Evolutionary conservation across 2,113 vertebrate species (phyloP), one percentile per base, ranked within the genome.

Genomic region (Tetrax tetrax): DNA sequence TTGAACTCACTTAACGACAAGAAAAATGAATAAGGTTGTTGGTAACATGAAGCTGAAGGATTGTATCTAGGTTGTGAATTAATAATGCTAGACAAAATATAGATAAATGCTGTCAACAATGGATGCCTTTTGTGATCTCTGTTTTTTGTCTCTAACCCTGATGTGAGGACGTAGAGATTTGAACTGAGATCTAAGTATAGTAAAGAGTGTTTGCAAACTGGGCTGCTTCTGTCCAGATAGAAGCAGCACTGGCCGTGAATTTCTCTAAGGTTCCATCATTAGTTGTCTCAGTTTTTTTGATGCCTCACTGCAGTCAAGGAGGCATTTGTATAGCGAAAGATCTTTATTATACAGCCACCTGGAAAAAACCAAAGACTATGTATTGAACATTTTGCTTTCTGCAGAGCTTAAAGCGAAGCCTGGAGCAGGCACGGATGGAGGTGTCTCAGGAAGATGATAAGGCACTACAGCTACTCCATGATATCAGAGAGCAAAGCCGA

Each of bases 361-460:
- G 75, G 41, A 43, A 77, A 78, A 81, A 78, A 24, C 27, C 78
- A 69, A 92, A 90, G 90, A 89, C 92, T 87, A 16, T 97, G 95
- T 93, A 96, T 98, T 98, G 97, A 98, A 98, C 96, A 54, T 87
- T 97, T 96, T 98, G 86, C 96, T 98, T 97, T 97, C 97, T 95
- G 77, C 98, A 99, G 99, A 99, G 99, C 98, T 98, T 99, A 96
- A 99, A 99, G 98, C 99, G 99, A 94, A 99, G 99, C 98, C 98
- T 99, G 98, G 99, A 99, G 95, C 99, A 99, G 98, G 99, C 99
- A 45, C 98, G 99, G 75, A 99, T 99, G 98, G 99, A 99, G 89
- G 99, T 99, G 89, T 99, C 99, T 91, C 99, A 99, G 97, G 99
- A 99, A 97, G 99, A 99, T 81, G 99, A 99, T 96, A 99, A 99